Percentiles rank a stretch among this genome's conserved stretches.
phyloP scores from a whole-genome alignment of 2,888 invertebrate species.

The Orchestes rusci region DNA sequence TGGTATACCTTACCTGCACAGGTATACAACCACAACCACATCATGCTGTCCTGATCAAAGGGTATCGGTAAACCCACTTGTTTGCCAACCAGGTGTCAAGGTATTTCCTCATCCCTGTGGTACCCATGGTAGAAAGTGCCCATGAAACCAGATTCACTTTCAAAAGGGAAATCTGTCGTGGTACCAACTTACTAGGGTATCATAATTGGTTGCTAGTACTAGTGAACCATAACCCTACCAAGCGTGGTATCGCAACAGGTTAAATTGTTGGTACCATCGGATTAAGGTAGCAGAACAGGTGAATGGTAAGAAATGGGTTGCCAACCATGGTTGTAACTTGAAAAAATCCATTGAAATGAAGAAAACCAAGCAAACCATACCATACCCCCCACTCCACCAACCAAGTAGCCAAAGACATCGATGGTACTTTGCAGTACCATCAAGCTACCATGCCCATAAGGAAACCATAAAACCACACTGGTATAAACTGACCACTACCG shows the following conservation, averaged over 20 bases:
- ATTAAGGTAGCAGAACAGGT: no score
- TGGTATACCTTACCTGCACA: not conserved
- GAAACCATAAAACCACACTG: not conserved
- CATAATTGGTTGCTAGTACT: constrained; percentile 3
- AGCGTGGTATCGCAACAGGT: not conserved
- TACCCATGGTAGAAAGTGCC: constrained; percentile 13
- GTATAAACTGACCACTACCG: not conserved
- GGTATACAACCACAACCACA: no score
- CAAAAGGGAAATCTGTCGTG: constrained; percentile 15
- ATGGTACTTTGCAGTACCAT: no score
- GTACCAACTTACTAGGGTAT: constrained; percentile 9
- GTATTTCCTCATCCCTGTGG: no score
- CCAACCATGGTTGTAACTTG: not conserved
- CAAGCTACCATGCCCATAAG: not conserved
- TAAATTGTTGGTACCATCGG: not conserved
- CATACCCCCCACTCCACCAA: no score
- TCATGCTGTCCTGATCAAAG: constrained; percentile 5
- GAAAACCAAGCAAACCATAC: no score
- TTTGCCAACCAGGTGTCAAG: no score
- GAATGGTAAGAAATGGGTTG: no score
- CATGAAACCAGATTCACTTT: constrained; percentile 12
- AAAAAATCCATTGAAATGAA: no score
- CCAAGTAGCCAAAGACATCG: no score
- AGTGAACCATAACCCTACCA: not conserved
- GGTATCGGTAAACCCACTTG: constrained; percentile 16